These are phyloP conservation scores for Alexandromys fortis DNA, from an alignment of 2,113 vertebrate genomes.

Conservation along the genomic window DNA sequence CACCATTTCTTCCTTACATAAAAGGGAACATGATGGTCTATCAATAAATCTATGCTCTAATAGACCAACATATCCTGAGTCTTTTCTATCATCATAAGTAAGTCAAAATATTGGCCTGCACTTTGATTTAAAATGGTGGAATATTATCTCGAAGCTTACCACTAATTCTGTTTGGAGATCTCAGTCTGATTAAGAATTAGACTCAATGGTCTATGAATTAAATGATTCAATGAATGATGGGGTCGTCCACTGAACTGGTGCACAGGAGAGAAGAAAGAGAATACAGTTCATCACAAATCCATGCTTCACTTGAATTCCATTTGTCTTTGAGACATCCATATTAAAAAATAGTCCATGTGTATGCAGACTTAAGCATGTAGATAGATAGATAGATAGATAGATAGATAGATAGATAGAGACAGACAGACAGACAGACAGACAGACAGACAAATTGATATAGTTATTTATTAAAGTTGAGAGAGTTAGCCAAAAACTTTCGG, in stretches of 20 bases:
- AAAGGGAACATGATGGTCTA: neutral
- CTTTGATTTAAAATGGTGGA: neutral
- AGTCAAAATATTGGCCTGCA: neutral
- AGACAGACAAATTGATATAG: neutral
- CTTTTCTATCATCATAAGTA: neutral
- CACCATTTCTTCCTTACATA: neutral
- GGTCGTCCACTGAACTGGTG: neutral
- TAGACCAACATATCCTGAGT: neutral
- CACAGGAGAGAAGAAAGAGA: neutral
- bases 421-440: neutral
- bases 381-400: no score
- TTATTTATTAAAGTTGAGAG: neutral
- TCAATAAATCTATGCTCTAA: neutral
- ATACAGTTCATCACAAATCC: neutral
- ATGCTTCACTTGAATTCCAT: neutral
- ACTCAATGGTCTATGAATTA: neutral
- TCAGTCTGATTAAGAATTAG: neutral
- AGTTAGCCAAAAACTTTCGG: neutral
- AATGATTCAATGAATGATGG: neutral
- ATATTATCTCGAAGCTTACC: neutral
- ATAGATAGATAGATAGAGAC: no score
- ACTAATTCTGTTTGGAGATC: neutral
- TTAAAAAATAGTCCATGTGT: neutral
- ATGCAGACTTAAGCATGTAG: neutral
- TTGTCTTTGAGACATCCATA: neutral